phyloP scores from a whole-genome alignment of 2,113 vertebrate genomes.

The Speoplatyrhinus poulsoni region DNA sequence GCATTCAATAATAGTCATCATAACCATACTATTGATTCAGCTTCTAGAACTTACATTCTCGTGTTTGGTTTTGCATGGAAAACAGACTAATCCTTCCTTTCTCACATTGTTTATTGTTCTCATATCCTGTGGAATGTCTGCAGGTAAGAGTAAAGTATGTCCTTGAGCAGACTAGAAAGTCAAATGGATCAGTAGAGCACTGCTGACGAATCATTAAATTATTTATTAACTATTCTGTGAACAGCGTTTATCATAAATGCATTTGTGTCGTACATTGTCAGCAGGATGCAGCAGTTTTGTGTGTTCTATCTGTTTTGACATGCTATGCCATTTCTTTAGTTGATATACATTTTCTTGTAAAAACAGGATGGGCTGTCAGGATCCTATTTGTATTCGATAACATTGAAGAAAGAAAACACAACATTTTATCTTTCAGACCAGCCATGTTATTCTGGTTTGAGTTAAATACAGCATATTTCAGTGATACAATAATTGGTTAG shows the following conservation, averaged over 20 bases:
- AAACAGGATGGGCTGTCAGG: no score
- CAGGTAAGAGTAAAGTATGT: constrained; percentile 34
- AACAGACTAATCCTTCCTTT: constrained; percentile 36
- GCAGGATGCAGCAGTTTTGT: no score
- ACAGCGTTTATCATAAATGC: no score
- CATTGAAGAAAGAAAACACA: background rate
- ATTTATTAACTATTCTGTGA: no score
- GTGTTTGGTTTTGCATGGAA: constrained; percentile 25
- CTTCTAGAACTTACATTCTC: background rate
- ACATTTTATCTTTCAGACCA: background rate
- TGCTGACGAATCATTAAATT: constrained; percentile 2
- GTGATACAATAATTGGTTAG: no score
- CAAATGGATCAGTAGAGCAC: constrained; percentile 7
- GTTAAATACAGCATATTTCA: no score
- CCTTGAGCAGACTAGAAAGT: constrained; percentile 39
- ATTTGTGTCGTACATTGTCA: no score
- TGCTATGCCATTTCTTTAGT: no score
- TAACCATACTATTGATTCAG: constrained; percentile 6
- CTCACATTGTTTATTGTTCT: constrained; percentile 53
- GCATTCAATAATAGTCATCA: background rate
- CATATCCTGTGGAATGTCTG: constrained; percentile 49
- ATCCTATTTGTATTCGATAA: no score
- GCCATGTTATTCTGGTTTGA: background rate
- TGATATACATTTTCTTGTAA: no score
- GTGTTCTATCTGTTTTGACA: no score